Percentiles rank a stretch among this genome's conserved stretches.
Conservation (phyloP, 2,113 vertebrate species). For the Saccopteryx bilineata region DNA sequence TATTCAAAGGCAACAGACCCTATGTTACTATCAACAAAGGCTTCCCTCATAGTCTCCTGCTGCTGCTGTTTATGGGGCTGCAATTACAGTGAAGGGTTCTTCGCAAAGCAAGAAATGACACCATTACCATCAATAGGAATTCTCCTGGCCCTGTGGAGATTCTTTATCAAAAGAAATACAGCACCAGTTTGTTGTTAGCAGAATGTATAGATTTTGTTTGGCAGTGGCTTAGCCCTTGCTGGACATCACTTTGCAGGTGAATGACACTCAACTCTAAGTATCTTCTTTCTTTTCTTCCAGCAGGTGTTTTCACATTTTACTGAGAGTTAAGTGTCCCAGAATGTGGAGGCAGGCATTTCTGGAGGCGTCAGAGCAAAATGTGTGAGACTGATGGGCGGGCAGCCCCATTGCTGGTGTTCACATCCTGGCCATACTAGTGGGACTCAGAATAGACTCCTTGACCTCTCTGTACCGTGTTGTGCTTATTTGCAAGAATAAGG, state of each 20-base stretch:
- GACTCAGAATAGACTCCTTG: not conserved
- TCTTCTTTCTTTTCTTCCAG: not conserved
- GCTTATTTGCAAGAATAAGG: not conserved
- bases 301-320: conserved; percentile 8
- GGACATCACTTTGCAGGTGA: not conserved
- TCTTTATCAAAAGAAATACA: conserved; percentile 58
- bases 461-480: not conserved
- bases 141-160: conserved; percentile 52
- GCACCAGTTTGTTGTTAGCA: not conserved
- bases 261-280: not conserved
- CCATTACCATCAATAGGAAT: conserved; percentile 51
- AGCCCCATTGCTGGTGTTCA: accelerated
- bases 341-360: not conserved
- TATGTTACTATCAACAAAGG: conserved; percentile 50
- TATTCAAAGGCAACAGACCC: conserved; percentile 60
- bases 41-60: conserved; percentile 45
- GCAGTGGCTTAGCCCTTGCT: not conserved
- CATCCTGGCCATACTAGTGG: accelerated
- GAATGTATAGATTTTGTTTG: not conserved
- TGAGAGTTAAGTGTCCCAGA: conserved; percentile 5
- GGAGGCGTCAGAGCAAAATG: not conserved
- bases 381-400: not conserved
- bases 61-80: conserved; percentile 53
- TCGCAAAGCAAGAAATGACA: conserved; percentile 71
- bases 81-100: conserved; percentile 66